Conservation (phyloP, 1,140 invertebrate genomes). For the Luehdorfia chinensis region DNA sequence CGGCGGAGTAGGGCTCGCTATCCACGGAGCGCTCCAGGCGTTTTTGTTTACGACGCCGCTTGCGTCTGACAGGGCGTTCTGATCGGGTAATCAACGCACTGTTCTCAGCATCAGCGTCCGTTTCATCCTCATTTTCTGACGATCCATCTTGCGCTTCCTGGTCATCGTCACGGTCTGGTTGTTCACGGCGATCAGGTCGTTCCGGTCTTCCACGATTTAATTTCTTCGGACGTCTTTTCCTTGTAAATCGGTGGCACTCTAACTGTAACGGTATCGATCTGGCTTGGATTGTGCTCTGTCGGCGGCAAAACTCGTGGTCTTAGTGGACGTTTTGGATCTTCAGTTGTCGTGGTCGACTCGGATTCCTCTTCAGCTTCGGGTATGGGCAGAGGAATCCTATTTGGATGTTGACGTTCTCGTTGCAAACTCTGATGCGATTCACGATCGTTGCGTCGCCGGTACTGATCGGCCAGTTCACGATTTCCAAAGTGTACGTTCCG, state of each 20-base stretch:
- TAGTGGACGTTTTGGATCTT: conserved; percentile 56
- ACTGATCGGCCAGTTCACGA: conserved; percentile 41
- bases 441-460: conserved; percentile 26
- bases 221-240: conserved; percentile 66
- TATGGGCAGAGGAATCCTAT: conserved; percentile 36
- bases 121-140: conserved; percentile 26
- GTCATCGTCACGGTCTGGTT: conserved; percentile 39
- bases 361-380: conserved; percentile 42
- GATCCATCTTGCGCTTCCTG: conserved; percentile 23
- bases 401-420: conserved; percentile 26
- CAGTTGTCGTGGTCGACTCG: conserved; percentile 67
- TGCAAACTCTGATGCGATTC: conserved; percentile 36
- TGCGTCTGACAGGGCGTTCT: conserved; percentile 40
- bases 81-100: conserved; percentile 28
- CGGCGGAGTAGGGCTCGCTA: conserved; percentile 36
- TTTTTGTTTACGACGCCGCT: conserved; percentile 48
- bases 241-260: conserved; percentile 70
- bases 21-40: conserved; percentile 36
- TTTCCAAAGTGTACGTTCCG: conserved; percentile 65
- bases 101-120: conserved; percentile 43
- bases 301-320: conserved; percentile 66
- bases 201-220: conserved; percentile 42
- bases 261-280: conserved; percentile 73
- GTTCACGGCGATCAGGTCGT: conserved; percentile 40
- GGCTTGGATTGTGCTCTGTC: conserved; percentile 69